phyloP scores from a whole-genome alignment of 1,140 invertebrate genomes.

The Plutomurus gul region DNA sequence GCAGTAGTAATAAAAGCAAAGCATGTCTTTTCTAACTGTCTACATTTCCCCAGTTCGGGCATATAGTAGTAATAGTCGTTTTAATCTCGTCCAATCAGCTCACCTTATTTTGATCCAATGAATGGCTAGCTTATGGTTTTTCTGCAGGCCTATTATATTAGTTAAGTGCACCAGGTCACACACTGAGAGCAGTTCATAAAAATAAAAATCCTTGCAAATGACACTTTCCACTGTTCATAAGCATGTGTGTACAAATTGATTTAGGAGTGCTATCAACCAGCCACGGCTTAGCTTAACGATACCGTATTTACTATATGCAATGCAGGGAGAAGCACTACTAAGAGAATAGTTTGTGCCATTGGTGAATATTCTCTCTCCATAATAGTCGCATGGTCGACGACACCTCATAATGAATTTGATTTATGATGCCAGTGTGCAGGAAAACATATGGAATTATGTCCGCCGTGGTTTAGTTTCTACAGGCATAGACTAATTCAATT shows the following conservation, averaged over 20 bases:
- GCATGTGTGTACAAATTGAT: slow-evolving; percentile 8
- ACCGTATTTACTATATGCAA: no score
- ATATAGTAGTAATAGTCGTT: not conserved
- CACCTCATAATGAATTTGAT: slow-evolving; percentile 24
- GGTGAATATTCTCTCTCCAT: not conserved
- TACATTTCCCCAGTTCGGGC: no score
- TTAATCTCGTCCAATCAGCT: slow-evolving; percentile 4
- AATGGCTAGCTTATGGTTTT: no score
- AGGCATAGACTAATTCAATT: slow-evolving; percentile 24
- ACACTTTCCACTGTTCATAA: not conserved
- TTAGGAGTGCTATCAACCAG: no score
- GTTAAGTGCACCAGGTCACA: no score
- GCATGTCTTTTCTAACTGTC: not conserved
- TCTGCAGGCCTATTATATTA: no score
- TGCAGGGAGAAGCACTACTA: no score
- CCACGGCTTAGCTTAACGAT: no score
- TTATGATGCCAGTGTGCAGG: slow-evolving; percentile 11
- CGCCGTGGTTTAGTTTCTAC: slow-evolving; percentile 19
- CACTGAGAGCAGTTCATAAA: not conserved
- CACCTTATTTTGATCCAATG: slow-evolving; percentile 12
- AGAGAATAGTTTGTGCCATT: slow-evolving; percentile 5
- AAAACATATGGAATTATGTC: slow-evolving; percentile 30
- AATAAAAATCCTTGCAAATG: slow-evolving; percentile 13
- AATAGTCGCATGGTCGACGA: not conserved
- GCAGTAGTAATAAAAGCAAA: not conserved